phyloP scores from a whole-genome alignment of 2,888 invertebrate genomes.

The Stictocephala bisonia region DNA sequence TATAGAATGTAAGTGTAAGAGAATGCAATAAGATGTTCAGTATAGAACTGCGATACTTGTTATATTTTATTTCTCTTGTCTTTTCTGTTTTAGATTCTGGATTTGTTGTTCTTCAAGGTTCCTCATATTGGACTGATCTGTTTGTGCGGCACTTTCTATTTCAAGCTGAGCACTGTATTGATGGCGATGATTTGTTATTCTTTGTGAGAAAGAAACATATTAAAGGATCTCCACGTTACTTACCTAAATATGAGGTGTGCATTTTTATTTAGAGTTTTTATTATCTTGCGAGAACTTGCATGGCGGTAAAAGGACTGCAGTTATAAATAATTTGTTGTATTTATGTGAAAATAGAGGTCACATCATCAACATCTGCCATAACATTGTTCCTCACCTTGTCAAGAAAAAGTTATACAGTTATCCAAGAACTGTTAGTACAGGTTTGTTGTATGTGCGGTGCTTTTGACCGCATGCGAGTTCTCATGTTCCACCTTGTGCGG shows the following conservation, averaged over 20 bases:
- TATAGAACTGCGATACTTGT: background rate
- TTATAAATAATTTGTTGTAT: no score
- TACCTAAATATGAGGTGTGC: constrained; percentile 89
- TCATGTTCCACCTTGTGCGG: no score
- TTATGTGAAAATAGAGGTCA: no score
- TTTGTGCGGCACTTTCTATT: constrained; percentile 95
- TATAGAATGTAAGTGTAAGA: no score
- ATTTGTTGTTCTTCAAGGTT: constrained; percentile 92
- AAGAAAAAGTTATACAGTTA: no score
- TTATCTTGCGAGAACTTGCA: no score
- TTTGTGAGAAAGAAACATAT: constrained; percentile 94
- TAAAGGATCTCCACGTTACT: constrained; percentile 85
- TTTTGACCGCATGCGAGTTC: no score
- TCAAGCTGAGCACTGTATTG: constrained; percentile 88
- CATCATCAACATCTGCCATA: constrained; percentile 6
- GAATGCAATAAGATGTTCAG: background rate
- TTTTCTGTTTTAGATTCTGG: constrained; percentile 77
- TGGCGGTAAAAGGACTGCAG: no score
- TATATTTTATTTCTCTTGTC: no score
- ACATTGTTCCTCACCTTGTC: constrained; percentile 44
- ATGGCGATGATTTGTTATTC: constrained; percentile 94
- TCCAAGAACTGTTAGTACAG: no score
- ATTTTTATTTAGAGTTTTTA: constrained; percentile 46
- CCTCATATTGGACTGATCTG: constrained; percentile 95
- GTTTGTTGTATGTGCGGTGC: no score